Base-by-base conservation (phyloP, 2,797 vertebrate genomes). In the Myotis findleyi region DNA sequence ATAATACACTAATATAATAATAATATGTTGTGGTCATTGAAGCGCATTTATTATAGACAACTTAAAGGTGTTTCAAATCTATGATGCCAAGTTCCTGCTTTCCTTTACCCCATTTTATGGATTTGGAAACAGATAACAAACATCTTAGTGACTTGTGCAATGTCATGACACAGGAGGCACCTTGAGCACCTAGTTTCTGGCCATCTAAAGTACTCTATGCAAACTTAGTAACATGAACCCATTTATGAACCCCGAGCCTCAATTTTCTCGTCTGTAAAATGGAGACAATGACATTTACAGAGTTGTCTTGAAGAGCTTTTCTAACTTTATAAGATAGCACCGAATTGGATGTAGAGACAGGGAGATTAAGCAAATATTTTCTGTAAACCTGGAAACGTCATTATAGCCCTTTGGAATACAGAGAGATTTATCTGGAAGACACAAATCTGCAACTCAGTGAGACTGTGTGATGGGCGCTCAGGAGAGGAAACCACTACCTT, bases 401-500 rank as follows among this genome's bases (percentile, higher is more conserved):
- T 82, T 79, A 93, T 62, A 82, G 73, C 16, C 38, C 87, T 93
- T 81, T 36, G 75, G 59, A 76, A 72, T 20, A 69, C 84, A 18
- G 30, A 90, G 79, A 90, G 33, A 68, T 77, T 90, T 94, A 90
- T 92, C 72, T 92, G 62, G 55, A 94, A 95, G 79, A 89, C 0
- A n/a, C 88, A 88, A 96, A 81, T 4, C 0, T 51, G 5, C 88
- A 89, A 0, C 0, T 53, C 8, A 3, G 68, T 72, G 82, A 68
- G 81, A 6, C 0, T 0, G 30, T 49, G 41, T 0, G 0, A 79
- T 82, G 38, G 38, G 95, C 0, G 0, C 20, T 49, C 57, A 11
- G 0, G 0, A 96, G 91, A 98, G 98, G 97, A 98, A 98, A 90
- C 95, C 83, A 95, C 92, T 87, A 96, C 96, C 97, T 98, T 97